These are phyloP conservation scores for Eutolmus rufibarbis DNA, from an alignment of 2,888 invertebrate species.

Conservation along the genomic window DNA sequence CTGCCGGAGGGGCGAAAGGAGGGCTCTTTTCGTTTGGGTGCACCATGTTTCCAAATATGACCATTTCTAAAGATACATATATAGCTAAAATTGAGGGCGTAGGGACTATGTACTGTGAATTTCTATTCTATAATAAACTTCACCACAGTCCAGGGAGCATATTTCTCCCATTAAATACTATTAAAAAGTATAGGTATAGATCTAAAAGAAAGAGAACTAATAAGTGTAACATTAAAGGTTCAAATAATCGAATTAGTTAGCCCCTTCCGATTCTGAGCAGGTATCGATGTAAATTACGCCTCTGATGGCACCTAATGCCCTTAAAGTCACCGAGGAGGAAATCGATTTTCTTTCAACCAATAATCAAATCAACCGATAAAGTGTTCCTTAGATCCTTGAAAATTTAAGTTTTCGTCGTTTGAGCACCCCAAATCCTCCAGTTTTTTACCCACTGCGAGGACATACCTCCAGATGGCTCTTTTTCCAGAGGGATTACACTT, in stretches of 20 bases:
- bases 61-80: not conserved
- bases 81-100: not conserved
- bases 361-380: constrained; percentile 42
- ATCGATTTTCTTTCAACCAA: constrained; percentile 40
- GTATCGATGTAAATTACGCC: not conserved
- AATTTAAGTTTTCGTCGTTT: constrained; percentile 7
- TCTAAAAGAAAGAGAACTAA: not conserved
- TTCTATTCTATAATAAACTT: not conserved
- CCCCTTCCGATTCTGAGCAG: not conserved
- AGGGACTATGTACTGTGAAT: not conserved
- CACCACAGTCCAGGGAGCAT: not conserved
- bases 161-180: not conserved
- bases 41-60: not conserved
- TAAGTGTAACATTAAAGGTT: not conserved
- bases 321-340: not conserved
- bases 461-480: constrained; percentile 31
- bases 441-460: not conserved
- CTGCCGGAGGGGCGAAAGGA: not conserved
- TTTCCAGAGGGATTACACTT: constrained; percentile 40
- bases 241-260: not conserved
- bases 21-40: not conserved
- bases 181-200: not conserved
- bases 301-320: not conserved
- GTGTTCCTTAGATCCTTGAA: not conserved
- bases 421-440: not conserved